Conservation (phyloP, 2,888 invertebrate species). For the Galerucella pusilla region DNA sequence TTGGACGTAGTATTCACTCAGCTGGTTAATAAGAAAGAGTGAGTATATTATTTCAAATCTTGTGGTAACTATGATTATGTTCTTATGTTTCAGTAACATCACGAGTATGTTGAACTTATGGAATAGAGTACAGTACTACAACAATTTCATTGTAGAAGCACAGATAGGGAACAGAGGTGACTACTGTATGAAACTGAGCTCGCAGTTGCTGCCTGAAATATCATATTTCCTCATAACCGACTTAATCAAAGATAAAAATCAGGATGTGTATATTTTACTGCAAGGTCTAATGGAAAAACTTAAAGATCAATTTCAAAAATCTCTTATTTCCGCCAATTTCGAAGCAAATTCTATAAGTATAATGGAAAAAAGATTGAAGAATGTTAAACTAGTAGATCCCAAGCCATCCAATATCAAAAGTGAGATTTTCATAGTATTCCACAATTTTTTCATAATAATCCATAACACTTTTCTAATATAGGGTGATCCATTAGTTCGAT, state of each 20-base stretch:
- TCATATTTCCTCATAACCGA: slow-evolving; percentile 14
- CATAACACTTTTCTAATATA: too few relatives aligned
- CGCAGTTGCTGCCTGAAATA: slow-evolving; percentile 37
- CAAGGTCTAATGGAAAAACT: slow-evolving; percentile 1
- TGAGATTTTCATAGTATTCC: background rate
- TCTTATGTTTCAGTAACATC: slow-evolving; percentile 26
- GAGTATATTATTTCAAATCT: background rate
- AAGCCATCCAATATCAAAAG: background rate
- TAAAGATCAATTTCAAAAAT: slow-evolving; percentile 7
- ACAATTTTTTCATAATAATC: too few relatives aligned
- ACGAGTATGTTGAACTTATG: slow-evolving; percentile 28
- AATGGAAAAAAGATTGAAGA: slow-evolving; percentile 10
- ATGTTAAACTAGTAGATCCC: slow-evolving; percentile 20
- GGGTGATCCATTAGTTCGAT: too few relatives aligned
- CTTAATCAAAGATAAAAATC: background rate
- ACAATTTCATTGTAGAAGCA: slow-evolving; percentile 21
- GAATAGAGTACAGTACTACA: slow-evolving; percentile 32
- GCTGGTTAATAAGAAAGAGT: slow-evolving; percentile 18
- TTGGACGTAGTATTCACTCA: slow-evolving; percentile 14
- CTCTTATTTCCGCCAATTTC: background rate
- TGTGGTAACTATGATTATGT: background rate
- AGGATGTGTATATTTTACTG: background rate
- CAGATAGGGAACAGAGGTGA: slow-evolving; percentile 12
- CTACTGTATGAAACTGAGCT: slow-evolving; percentile 27
- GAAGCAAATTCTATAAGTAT: background rate